Evolutionary conservation across 1,140 invertebrate species (phyloP).

Genomic region (Paramacrobiotus metropolitanus): DNA sequence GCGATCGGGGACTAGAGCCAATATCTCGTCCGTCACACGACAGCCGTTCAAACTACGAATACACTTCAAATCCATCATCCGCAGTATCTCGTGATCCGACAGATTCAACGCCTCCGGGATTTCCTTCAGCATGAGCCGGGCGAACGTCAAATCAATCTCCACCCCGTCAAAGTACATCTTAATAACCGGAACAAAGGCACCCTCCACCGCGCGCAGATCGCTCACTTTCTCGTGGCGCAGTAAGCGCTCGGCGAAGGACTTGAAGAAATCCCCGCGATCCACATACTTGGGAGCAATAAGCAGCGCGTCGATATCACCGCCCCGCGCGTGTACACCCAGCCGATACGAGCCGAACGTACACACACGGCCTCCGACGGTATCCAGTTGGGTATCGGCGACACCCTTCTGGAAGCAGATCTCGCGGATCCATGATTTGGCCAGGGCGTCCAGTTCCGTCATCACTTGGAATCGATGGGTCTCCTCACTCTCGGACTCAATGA

Average conservation of each 20-base stretch:
- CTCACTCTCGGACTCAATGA: constrained; percentile 73
- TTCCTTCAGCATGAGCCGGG: constrained; percentile 68
- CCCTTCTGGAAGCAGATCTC: constrained; percentile 63
- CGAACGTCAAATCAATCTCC: constrained; percentile 94
- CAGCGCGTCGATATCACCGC: constrained; percentile 95
- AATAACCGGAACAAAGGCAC: constrained; percentile 96
- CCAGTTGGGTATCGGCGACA: constrained; percentile 61
- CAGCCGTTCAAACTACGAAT: constrained; percentile 92
- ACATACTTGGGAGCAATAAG: constrained; percentile 92
- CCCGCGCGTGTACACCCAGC: constrained; percentile 60
- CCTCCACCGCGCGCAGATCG: constrained; percentile 56
- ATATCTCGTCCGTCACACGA: constrained; percentile 91
- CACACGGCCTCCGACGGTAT: constrained; percentile 71
- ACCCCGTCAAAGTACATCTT: constrained; percentile 98
- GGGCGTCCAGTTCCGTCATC: constrained; percentile 49
- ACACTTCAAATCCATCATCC: constrained; percentile 87
- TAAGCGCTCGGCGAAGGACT: constrained; percentile 71
- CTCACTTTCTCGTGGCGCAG: constrained; percentile 61
- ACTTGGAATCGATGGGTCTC: constrained; percentile 50
- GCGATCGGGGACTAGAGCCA: constrained; percentile 77
- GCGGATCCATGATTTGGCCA: constrained; percentile 76
- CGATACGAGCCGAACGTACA: constrained; percentile 94
- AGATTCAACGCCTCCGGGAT: constrained; percentile 64
- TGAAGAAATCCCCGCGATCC: constrained; percentile 75
- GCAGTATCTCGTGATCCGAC: constrained; percentile 64